phyloP scores from a whole-genome alignment of 2,888 invertebrate genomes.

The Caenorhabditis angaria region DNA sequence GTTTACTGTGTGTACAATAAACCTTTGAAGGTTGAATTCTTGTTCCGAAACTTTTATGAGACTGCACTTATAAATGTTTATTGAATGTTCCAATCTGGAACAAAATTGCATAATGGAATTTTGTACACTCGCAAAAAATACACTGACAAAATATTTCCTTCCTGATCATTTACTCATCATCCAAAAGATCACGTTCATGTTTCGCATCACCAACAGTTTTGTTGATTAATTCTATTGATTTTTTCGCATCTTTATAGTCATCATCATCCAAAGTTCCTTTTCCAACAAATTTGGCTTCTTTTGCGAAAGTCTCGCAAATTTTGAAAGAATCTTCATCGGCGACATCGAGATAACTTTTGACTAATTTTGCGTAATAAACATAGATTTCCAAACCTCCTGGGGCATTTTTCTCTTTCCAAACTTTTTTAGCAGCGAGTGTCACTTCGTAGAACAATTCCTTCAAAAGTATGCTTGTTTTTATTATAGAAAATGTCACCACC shows the following conservation, averaged over 20 bases:
- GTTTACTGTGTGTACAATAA: neutral
- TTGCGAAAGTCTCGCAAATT: constrained; percentile 49
- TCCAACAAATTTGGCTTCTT: constrained; percentile 58
- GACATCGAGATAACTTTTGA: constrained; percentile 60
- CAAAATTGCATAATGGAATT: neutral
- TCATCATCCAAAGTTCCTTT: constrained; percentile 55
- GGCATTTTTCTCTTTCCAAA: constrained; percentile 55
- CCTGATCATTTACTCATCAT: constrained; percentile 29
- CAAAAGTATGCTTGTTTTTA: neutral
- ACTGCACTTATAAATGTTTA: neutral
- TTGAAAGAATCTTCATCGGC: constrained; percentile 60
- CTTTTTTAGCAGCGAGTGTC: constrained; percentile 48
- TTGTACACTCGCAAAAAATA: too few species aligned
- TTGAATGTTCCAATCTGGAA: neutral
- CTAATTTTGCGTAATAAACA: constrained; percentile 48
- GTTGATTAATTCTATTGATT: constrained; percentile 52
- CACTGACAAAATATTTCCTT: neutral
- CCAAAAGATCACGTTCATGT: constrained; percentile 49
- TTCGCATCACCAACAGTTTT: constrained; percentile 50
- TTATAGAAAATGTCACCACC: neutral
- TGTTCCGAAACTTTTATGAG: neutral
- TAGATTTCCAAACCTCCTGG: constrained; percentile 52
- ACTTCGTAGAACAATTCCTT: constrained; percentile 57
- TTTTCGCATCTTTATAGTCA: constrained; percentile 54
- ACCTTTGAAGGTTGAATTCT: neutral